Evolutionary conservation across 2,113 vertebrate genomes (phyloP).

Genomic region (Verasper variegatus): DNA sequence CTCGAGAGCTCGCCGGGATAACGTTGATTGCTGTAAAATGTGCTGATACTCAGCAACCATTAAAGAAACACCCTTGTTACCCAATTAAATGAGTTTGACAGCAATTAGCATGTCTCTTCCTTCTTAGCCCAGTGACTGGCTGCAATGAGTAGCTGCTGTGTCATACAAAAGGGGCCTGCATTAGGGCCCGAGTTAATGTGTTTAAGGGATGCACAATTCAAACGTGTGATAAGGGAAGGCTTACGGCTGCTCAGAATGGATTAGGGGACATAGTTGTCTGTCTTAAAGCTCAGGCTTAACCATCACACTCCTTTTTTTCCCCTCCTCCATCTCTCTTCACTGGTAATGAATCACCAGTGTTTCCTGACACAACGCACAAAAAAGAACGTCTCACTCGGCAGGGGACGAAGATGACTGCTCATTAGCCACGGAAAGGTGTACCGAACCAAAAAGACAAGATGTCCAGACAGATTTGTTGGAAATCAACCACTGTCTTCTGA

Average conservation of each 20-base stretch:
- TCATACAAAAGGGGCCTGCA: slow-evolving; percentile 63
- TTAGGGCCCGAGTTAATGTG: slow-evolving; percentile 80
- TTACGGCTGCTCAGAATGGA: slow-evolving; percentile 83
- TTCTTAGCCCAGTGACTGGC: slow-evolving; percentile 50
- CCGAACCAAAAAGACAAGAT: slow-evolving; percentile 60
- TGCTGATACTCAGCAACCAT: slow-evolving; percentile 42
- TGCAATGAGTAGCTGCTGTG: slow-evolving; percentile 50
- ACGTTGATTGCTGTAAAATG: slow-evolving; percentile 55
- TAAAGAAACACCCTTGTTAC: slow-evolving; percentile 43
- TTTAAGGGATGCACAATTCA: slow-evolving; percentile 84
- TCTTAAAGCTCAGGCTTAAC: slow-evolving; percentile 80
- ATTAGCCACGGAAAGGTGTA: slow-evolving; percentile 76
- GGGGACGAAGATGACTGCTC: slow-evolving; percentile 68
- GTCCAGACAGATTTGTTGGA: slow-evolving; percentile 68
- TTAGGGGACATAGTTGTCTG: slow-evolving; percentile 79
- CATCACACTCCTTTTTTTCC: slow-evolving; percentile 63
- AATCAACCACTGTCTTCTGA: slow-evolving; percentile 65
- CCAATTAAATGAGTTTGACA: slow-evolving; percentile 75
- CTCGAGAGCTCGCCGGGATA: slow-evolving; percentile 24
- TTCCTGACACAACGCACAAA: slow-evolving; percentile 71
- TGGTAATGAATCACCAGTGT: slow-evolving; percentile 72
- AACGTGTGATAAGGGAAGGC: slow-evolving; percentile 82
- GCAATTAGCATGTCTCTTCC: slow-evolving; percentile 66
- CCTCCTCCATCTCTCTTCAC: slow-evolving; percentile 42
- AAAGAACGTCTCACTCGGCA: slow-evolving; percentile 66